Evolutionary conservation across 2,113 vertebrate genomes (phyloP).

Genomic region (Sceloporus tristichus): DNA sequence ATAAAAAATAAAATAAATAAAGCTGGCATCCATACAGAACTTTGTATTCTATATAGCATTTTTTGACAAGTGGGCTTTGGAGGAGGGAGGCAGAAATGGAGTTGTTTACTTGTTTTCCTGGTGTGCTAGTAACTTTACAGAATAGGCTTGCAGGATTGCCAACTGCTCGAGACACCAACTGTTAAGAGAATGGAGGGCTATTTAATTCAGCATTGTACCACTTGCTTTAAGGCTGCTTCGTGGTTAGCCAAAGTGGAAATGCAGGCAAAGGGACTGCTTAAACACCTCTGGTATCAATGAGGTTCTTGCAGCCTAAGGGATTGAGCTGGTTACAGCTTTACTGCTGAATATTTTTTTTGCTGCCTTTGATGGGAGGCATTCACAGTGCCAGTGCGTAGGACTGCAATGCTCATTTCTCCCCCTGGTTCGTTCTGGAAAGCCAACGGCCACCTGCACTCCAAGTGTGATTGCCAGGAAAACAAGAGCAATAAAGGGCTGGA

Average conservation of each 20-base stretch:
- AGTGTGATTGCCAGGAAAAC: background rate
- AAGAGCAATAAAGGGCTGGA: background rate
- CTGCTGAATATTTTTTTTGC: background rate
- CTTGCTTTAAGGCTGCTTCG: background rate
- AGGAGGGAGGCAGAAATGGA: too few species aligned
- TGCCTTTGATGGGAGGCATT: background rate
- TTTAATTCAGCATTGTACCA: background rate
- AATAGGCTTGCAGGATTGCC: background rate
- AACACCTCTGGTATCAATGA: background rate
- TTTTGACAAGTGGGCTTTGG: background rate
- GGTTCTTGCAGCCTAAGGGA: background rate
- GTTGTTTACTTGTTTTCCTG: background rate
- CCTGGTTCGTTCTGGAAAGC: background rate
- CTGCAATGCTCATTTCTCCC: background rate
- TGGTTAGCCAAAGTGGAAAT: background rate
- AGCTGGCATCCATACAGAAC: background rate
- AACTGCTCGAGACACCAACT: background rate
- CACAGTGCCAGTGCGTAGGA: background rate
- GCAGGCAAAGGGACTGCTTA: background rate
- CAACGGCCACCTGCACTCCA: background rate
- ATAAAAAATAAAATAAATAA: too few species aligned
- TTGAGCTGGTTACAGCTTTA: background rate
- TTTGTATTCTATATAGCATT: background rate
- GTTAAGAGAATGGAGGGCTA: background rate
- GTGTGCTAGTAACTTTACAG: background rate